These are phyloP conservation scores for Leuctra nigra DNA, from an alignment of 2,888 invertebrate species.

Conservation along the genomic window DNA sequence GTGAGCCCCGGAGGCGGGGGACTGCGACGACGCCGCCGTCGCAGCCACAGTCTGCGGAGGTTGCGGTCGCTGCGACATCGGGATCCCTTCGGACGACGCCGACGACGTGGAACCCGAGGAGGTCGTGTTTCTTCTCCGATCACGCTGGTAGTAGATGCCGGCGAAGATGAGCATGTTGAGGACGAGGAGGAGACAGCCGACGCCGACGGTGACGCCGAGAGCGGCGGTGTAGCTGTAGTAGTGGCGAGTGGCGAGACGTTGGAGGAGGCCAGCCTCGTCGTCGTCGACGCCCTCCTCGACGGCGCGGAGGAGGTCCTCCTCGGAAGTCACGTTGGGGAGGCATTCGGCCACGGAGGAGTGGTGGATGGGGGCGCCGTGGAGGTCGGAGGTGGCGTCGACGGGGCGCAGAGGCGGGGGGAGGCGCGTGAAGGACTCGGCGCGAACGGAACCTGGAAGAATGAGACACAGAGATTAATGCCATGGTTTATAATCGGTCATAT, in stretches of 20 bases:
- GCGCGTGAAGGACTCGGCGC: slow-evolving; percentile 45
- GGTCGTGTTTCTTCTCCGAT: slow-evolving; percentile 35
- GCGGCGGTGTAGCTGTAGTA: slow-evolving; percentile 60
- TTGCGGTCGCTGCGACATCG: slow-evolving; percentile 38
- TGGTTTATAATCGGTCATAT: too few relatives aligned
- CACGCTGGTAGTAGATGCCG: slow-evolving; percentile 65
- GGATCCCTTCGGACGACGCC: slow-evolving; percentile 40
- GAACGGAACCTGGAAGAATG: slow-evolving; percentile 41
- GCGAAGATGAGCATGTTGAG: slow-evolving; percentile 70
- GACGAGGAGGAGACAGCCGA: slow-evolving; percentile 63
- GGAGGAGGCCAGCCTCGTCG: slow-evolving; percentile 47
- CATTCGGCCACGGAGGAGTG: slow-evolving; percentile 28
- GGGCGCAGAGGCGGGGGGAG: slow-evolving; percentile 41
- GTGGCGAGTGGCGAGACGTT: slow-evolving; percentile 48
- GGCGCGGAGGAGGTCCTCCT: slow-evolving; percentile 30
- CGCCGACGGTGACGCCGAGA: slow-evolving; percentile 67
- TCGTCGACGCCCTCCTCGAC: slow-evolving; percentile 40
- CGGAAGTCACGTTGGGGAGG: slow-evolving; percentile 28
- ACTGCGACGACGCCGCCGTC: slow-evolving; percentile 24
- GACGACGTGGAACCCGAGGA: slow-evolving; percentile 29
- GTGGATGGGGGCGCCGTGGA: slow-evolving; percentile 24
- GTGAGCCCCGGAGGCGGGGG: slow-evolving; percentile 34
- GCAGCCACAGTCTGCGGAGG: background rate
- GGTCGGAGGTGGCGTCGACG: slow-evolving; percentile 30
- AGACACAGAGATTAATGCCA: background rate